Evolutionary conservation across 1,140 invertebrate species (phyloP).

Genomic region (Calephelis nemesis): DNA sequence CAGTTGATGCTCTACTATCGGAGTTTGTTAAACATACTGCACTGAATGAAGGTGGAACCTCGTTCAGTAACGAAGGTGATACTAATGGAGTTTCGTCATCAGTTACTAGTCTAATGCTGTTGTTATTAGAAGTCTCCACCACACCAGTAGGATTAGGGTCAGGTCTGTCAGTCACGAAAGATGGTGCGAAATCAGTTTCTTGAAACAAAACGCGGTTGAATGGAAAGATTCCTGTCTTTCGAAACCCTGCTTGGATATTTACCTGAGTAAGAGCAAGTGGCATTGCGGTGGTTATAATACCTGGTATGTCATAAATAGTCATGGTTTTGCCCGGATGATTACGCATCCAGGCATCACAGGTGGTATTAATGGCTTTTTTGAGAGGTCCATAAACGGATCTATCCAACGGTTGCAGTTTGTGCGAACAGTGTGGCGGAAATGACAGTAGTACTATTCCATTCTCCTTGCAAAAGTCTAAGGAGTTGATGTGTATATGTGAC

Average conservation of each 20-base stretch:
- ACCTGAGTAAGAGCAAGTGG: slow-evolving; percentile 60
- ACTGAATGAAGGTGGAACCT: too few species aligned
- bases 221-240: slow-evolving; percentile 54
- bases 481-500: slow-evolving; percentile 39
- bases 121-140: too few species aligned
- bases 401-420: slow-evolving; percentile 70
- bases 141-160: too few species aligned
- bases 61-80: too few species aligned
- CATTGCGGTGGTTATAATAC: slow-evolving; percentile 55
- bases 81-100: too few species aligned
- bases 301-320: slow-evolving; percentile 73
- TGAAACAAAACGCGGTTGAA: slow-evolving; percentile 56
- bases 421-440: too few species aligned
- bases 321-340: slow-evolving; percentile 72
- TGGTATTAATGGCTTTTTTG: slow-evolving; percentile 54
- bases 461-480: slow-evolving; percentile 45
- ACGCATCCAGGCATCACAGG: slow-evolving; percentile 66
- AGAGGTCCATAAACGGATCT: slow-evolving; percentile 56
- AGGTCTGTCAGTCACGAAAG: slow-evolving; percentile 56
- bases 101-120: too few species aligned
- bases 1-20: too few species aligned
- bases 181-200: slow-evolving; percentile 49
- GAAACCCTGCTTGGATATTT: slow-evolving; percentile 73
- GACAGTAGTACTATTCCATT: slow-evolving; percentile 60
- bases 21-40: too few species aligned